Evolutionary conservation across 2,888 invertebrate species (phyloP).

Genomic region (Acanthosepion pharaonis): DNA sequence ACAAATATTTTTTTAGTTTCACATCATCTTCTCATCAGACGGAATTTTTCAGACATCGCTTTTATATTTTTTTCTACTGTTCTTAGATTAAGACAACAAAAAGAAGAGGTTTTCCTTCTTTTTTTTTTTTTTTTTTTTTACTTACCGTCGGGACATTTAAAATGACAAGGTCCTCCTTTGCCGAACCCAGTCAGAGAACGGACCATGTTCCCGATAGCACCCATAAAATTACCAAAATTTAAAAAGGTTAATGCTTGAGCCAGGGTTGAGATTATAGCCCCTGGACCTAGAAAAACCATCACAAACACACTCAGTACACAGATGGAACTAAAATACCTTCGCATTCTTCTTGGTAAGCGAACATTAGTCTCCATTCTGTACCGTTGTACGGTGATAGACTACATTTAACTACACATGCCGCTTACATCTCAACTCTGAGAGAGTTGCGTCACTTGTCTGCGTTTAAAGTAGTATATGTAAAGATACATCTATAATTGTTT

Average conservation of each 20-base stretch:
- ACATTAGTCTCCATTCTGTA: neutral
- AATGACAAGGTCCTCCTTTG: neutral
- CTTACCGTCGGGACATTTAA: conserved; percentile 40
- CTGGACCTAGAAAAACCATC: conserved; percentile 33
- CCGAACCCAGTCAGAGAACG: neutral
- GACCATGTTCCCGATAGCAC: neutral
- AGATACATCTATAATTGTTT: neutral
- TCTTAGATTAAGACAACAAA: too few relatives aligned
- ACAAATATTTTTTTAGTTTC: too few relatives aligned
- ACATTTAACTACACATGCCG: neutral
- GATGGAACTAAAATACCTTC: conserved; percentile 34
- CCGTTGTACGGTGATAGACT: too few relatives aligned
- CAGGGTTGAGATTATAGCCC: neutral
- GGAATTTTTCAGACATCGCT: too few relatives aligned
- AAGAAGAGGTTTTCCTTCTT: too few relatives aligned
- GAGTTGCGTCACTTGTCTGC: too few relatives aligned
- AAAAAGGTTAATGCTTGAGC: neutral
- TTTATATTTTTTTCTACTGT: too few relatives aligned
- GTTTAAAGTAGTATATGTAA: too few relatives aligned
- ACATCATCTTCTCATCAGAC: too few relatives aligned
- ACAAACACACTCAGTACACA: neutral
- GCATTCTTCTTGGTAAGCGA: neutral
- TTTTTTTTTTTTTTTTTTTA: neutral
- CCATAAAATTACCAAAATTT: neutral
- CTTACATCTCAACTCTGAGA: too few relatives aligned